phyloP scores from a whole-genome alignment of 2,113 vertebrate genomes.

The Naja naja region DNA sequence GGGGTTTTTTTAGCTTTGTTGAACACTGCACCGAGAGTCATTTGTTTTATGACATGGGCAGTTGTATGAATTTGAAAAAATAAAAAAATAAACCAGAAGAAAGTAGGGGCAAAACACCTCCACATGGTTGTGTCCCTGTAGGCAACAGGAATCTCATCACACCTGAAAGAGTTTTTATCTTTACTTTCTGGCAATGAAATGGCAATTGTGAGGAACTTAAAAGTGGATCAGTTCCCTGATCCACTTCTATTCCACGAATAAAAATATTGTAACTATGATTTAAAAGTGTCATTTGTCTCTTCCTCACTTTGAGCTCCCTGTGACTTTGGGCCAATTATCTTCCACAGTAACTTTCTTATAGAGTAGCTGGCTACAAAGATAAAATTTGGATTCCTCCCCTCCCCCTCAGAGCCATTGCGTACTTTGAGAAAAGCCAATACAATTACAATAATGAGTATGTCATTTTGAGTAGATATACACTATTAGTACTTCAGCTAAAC shows the following conservation, averaged over 20 bases:
- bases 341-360: background rate
- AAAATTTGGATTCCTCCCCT: background rate
- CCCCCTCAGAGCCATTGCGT: background rate
- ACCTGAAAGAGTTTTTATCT: background rate
- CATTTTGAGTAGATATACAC: background rate
- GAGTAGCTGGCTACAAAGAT: background rate
- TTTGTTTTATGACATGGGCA: background rate
- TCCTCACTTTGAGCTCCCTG: background rate
- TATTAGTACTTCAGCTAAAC: background rate
- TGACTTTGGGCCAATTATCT: background rate
- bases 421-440: background rate
- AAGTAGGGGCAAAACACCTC: background rate
- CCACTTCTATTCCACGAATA: background rate
- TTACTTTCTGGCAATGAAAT: background rate
- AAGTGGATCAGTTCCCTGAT: background rate
- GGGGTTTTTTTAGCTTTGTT: background rate
- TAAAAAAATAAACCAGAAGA: background rate
- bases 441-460: background rate
- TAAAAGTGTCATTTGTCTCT: background rate
- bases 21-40: background rate
- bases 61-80: background rate
- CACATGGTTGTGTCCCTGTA: background rate
- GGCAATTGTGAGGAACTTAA: background rate
- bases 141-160: background rate
- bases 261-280: background rate